phyloP scores from a whole-genome alignment of 1,140 invertebrate genomes.

The Eupristina koningsbergeri region DNA sequence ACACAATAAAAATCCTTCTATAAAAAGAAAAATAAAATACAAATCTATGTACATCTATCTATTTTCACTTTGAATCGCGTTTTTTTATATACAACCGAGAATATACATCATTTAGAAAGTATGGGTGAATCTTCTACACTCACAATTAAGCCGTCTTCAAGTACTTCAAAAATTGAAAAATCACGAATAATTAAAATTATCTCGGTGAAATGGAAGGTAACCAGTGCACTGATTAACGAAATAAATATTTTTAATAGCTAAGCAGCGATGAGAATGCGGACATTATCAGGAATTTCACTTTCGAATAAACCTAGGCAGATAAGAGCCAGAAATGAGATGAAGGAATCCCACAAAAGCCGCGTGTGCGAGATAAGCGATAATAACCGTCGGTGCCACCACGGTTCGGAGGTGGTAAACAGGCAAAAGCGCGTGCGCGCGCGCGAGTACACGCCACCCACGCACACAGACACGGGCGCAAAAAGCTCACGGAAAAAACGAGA shows the following conservation, averaged over 20 bases:
- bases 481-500: no score
- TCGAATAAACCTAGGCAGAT: background rate
- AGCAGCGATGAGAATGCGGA: background rate
- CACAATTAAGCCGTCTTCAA: background rate
- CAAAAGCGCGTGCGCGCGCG: background rate
- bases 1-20: no score
- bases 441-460: background rate
- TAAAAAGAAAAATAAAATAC: no score
- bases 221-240: background rate
- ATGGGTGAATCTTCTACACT: background rate
- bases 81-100: no score
- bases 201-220: background rate
- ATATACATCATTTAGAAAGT: no score
- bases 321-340: background rate
- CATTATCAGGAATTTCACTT: background rate
- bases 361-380: slow-evolving; percentile 8
- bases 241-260: background rate
- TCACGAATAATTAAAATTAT: background rate
- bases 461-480: background rate
- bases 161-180: background rate
- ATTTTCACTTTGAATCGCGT: no score
- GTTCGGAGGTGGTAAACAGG: background rate
- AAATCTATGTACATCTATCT: no score
- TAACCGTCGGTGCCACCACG: background rate
- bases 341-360: background rate